phyloP scores from a whole-genome alignment of 37 sponge, comb jelly and placozoan genomes.

The Hexactinellida sp. region DNA sequence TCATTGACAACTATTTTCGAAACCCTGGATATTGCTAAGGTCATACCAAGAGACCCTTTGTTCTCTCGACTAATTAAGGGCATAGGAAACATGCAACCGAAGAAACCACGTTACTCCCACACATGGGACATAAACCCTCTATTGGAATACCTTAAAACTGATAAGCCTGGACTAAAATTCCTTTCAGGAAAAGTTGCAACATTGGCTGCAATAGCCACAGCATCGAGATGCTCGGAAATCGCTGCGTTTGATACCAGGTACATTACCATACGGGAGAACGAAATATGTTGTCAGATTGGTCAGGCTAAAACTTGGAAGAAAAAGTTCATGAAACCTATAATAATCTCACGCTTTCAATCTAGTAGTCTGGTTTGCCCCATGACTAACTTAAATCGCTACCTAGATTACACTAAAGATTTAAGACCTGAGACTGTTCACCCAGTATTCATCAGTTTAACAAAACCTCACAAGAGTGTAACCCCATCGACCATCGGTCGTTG shows the following conservation, averaged over 20 bases:
- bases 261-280: background rate
- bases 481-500: no score
- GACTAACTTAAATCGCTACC: no score
- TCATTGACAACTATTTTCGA: background rate
- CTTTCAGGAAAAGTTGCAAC: background rate
- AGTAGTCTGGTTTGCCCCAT: no score
- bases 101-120: background rate
- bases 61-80: background rate
- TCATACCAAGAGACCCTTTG: background rate
- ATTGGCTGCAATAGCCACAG: background rate
- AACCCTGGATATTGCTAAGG: background rate
- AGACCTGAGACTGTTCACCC: no score
- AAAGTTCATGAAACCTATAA: no score
- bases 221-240: background rate
- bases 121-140: slow-evolving; percentile 10
- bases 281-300: background rate
- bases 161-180: background rate
- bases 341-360: no score
- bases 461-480: no score
- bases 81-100: background rate
- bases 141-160: background rate
- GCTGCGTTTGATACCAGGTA: background rate
- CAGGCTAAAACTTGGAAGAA: background rate
- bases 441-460: no score
- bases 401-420: no score